Conservation (phyloP, 2,888 invertebrate species). For the Crocallis elinguaria region DNA sequence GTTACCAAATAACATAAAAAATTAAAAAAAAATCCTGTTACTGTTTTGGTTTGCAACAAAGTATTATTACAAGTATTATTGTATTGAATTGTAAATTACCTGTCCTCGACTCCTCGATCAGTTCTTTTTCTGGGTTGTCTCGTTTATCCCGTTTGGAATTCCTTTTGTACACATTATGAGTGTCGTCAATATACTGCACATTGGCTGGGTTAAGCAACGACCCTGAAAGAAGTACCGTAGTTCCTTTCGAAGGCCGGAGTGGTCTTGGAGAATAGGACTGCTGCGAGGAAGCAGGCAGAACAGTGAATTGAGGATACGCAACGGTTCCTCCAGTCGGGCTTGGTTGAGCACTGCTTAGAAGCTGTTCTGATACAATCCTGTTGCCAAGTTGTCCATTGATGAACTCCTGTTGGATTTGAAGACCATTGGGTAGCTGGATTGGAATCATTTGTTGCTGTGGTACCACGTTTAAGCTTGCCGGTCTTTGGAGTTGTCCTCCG, state of each 20-base stretch:
- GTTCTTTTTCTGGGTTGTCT: constrained; percentile 78
- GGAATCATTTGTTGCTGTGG: constrained; percentile 71
- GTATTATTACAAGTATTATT: too few species aligned
- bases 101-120: constrained; percentile 54
- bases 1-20: too few species aligned
- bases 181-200: constrained; percentile 86
- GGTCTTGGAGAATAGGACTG: constrained; percentile 45
- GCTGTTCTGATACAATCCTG: constrained; percentile 84
- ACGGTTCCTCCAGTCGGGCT: constrained; percentile 43
- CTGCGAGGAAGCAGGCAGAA: constrained; percentile 43
- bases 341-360: constrained; percentile 68
- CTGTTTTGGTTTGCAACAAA: too few species aligned
- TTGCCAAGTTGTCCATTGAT: constrained; percentile 87
- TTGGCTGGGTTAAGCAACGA: constrained; percentile 84
- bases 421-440: constrained; percentile 74
- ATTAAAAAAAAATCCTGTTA: too few species aligned
- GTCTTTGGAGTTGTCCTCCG: constrained; percentile 87
- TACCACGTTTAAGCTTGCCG: constrained; percentile 77
- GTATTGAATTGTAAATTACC: constrained; percentile 46
- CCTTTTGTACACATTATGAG: constrained; percentile 82
- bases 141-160: constrained; percentile 77
- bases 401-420: constrained; percentile 83
- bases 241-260: constrained; percentile 62
- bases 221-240: constrained; percentile 68
- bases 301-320: constrained; percentile 46